Base-by-base conservation (phyloP, 2,797 vertebrate genomes). In the Centropyge bicolor region DNA sequence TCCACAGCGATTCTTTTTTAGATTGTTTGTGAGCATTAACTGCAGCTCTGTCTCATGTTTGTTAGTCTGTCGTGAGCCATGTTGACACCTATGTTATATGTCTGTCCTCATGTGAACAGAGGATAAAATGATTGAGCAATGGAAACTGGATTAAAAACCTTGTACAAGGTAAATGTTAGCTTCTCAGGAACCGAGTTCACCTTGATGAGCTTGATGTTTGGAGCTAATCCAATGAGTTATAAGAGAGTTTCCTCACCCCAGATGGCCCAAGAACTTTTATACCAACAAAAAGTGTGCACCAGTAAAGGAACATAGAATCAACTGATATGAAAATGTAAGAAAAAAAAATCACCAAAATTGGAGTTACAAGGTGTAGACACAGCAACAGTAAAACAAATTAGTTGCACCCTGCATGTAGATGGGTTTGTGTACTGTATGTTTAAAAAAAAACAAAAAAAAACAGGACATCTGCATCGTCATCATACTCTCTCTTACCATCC, bases 261-360 rank as follows among this genome's bases (percentile, higher is more conserved):
- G 56, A 62, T 22, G 12, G 75, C 68, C 72, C n/a, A 51, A 62
- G 9, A 41, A 45, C 43, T 35, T 67, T 27, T 70, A 40, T 38
- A 24, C 55, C 57, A 68, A 45, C 52, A 69, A 63, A 68, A 82
- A 61, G 48, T 5, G 36, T 74, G 36, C 48, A 64, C 64, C 75
- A 54, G 45, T 14, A 72, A 52, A 70, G 60, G 46, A 82, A 62
- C 52, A 22, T 27, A 67, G 41, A 73, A 71, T 83, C 60, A 78
- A 63, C 9, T 83, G 86, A 81, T 84, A 80, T 83, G 80, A 52
- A 86, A 81, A 79, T 36, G 59, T 76, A 8, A 8, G 20, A 56
- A 61, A 40, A 52, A 56, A 61, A 40, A 52, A 35, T 24, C 13
- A 70, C 35, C 40, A 24, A 55, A 82, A 22, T 48, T 70, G 43